Evolutionary conservation across 1,140 invertebrate genomes (phyloP).

Genomic region (Venturia canescens): DNA sequence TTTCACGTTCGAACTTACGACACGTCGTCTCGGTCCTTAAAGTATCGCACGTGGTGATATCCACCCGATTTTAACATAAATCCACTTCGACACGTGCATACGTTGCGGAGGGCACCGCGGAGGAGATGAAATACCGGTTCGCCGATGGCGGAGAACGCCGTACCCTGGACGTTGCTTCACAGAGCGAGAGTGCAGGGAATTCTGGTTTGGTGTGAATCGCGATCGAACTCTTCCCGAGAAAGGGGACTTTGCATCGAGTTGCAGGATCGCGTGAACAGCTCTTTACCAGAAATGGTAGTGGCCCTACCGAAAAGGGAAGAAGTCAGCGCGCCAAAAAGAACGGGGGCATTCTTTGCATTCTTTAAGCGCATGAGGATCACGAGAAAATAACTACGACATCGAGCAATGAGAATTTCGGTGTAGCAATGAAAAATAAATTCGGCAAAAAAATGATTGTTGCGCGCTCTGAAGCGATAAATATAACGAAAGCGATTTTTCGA

Average conservation of each 20-base stretch:
- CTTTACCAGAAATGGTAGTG: no score
- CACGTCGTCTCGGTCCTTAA: neutral
- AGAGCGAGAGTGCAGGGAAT: neutral
- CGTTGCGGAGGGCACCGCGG: neutral
- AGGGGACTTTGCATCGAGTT: neutral
- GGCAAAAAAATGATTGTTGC: no score
- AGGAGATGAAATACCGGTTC: neutral
- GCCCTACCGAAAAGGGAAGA: no score
- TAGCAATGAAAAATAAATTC: no score
- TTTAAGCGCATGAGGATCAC: no score
- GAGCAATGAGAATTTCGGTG: no score
- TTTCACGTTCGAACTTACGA: conserved; percentile 7
- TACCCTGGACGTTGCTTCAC: neutral
- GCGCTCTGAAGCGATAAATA: no score
- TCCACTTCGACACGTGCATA: neutral
- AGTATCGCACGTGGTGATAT: neutral
- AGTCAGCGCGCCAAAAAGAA: no score
- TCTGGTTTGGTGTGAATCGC: neutral
- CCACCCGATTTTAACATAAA: neutral
- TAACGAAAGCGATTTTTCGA: no score
- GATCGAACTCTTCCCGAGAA: neutral
- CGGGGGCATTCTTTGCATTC: no score
- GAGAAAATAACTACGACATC: no score
- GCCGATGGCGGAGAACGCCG: neutral
- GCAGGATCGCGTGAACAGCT: neutral